Base-by-base conservation (phyloP, 2,113 vertebrate genomes). In the Synchiropus splendidus region DNA sequence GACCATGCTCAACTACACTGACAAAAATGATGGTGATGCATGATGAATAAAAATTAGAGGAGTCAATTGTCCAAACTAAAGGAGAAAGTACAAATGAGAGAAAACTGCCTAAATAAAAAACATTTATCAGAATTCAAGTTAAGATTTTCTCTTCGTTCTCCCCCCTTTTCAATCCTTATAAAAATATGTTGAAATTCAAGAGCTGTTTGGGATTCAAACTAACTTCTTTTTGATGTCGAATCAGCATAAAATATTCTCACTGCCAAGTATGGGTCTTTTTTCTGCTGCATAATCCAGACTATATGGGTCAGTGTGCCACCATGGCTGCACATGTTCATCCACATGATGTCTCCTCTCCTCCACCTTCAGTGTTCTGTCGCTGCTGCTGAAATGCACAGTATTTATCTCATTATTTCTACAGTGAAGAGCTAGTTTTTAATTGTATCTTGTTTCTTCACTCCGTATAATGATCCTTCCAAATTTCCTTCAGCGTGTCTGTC, bases 281-380 rank as follows among this genome's bases (percentile, higher is more conserved):
- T 61, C 38, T 48, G 17, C 36, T 27, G 36, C 34, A 35, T 16
- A 45, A 18, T 34, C 12, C 31, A 45, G 31, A 32, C 12, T 54
- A 74, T 70, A 42, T 65, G 36, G 67, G 70, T 81, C 67, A 79
- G 59, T 81, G 61, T 60, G 76, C 61, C 72, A 58, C 42, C 18
- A 36, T 49, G 50, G 56, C 49, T 41, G 50, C 58, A 54, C 43
- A 46, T 57, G 15, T 67, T 54, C 41, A 43, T 67, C 21, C 47
- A 54, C 31, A 42, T 4, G 31, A 12, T 2, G 34, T 42, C 2
- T 12, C 36, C 45, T 9, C 48, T 13, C 15, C 50, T 11, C 31
- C 9, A 14, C 17, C 18, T 50, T 40, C n/a, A n/a, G 48, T 40
- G 34, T 60, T 36, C 21, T 27, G 16, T 33, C 46, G 41, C 16